Conservation (phyloP, 2,113 vertebrate genomes). For the Scalopus aquaticus region DNA sequence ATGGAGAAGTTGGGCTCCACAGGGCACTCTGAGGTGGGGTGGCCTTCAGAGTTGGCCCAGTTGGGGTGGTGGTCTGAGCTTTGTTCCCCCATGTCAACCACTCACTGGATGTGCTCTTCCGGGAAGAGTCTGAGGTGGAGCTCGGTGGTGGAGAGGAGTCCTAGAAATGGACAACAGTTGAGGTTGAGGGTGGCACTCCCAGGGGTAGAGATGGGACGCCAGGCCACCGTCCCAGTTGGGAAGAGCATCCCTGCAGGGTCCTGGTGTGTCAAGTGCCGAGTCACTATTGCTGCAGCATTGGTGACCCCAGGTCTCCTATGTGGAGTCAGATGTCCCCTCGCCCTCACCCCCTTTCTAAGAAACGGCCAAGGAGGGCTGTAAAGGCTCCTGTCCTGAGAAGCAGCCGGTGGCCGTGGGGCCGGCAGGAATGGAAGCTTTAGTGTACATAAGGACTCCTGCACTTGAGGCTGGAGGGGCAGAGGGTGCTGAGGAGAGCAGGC, state of each 20-base stretch:
- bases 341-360: neutral
- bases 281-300: neutral
- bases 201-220: no score
- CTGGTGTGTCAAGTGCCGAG: neutral
- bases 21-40: neutral
- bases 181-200: no score
- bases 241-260: neutral
- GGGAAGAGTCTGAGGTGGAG: neutral
- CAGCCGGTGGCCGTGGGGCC: constrained; percentile 80
- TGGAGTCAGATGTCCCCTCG: constrained; percentile 83
- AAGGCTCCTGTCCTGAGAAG: constrained; percentile 91
- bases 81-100: neutral
- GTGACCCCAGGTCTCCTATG: constrained; percentile 79
- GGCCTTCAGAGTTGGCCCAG: neutral
- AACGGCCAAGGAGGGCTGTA: constrained; percentile 87
- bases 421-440: constrained; percentile 75
- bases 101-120: neutral
- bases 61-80: neutral
- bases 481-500: no score
- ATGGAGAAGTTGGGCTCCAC: neutral
- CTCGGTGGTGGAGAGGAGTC: neutral
- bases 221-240: neutral
- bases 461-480: neutral
- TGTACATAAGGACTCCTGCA: constrained; percentile 44
- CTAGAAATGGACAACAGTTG: neutral